These are phyloP conservation scores for Hesperophylax magnus DNA, from an alignment of 1,140 invertebrate genomes.

Conservation along the genomic window DNA sequence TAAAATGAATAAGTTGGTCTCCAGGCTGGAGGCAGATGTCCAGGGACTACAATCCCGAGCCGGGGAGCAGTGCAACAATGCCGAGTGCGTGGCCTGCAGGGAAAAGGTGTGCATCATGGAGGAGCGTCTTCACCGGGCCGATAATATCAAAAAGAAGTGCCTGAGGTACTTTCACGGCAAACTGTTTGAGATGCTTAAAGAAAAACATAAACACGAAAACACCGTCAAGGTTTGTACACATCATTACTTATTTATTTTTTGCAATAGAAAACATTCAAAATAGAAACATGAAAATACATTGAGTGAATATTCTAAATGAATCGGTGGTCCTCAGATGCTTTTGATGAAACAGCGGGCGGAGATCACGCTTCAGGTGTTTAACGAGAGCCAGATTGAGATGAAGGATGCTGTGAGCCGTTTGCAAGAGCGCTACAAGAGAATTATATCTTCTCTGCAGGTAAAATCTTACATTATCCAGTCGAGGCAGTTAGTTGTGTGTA, in stretches of 20 bases:
- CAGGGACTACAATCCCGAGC: not conserved
- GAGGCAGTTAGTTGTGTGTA: no score
- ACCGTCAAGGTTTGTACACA: not conserved
- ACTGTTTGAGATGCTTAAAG: slow-evolving; percentile 5
- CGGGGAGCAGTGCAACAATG: not conserved
- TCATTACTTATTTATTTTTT: not conserved
- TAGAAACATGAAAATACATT: no score
- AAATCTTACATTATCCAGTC: not conserved
- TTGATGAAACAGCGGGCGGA: slow-evolving; percentile 27
- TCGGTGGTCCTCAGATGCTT: not conserved
- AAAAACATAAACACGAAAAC: slow-evolving; percentile 18
- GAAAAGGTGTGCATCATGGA: not conserved
- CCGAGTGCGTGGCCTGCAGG: not conserved
- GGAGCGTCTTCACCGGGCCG: not conserved
- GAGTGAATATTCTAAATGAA: no score
- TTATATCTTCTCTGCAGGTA: slow-evolving; percentile 11
- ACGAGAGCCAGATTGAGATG: slow-evolving; percentile 22
- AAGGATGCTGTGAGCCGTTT: slow-evolving; percentile 18
- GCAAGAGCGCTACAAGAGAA: slow-evolving; percentile 6
- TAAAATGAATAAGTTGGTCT: no score
- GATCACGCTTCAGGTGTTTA: slow-evolving; percentile 24
- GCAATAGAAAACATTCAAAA: no score
- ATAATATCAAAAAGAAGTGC: slow-evolving; percentile 22
- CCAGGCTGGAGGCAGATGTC: slow-evolving; percentile 8
- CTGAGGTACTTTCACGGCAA: slow-evolving; percentile 2